Percentiles rank a stretch among this genome's conserved stretches.
Evolutionary conservation across 2,888 invertebrate genomes (phyloP).

Genomic region (Aphrophora alni): DNA sequence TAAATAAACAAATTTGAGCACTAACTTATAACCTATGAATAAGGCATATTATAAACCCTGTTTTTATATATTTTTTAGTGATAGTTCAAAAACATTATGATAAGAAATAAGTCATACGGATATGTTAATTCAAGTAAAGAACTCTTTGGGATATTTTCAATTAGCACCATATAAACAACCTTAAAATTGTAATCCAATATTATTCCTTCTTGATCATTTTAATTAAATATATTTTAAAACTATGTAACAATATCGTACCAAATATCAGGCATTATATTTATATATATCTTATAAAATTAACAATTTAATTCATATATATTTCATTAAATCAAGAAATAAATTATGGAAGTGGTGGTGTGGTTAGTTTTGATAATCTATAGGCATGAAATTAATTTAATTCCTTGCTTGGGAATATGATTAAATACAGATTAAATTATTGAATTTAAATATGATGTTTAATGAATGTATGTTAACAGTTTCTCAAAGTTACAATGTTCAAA

Average conservation of each 20-base stretch:
- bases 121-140: background rate
- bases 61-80: background rate
- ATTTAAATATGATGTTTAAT: no score
- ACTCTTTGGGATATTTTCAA: background rate
- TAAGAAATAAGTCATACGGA: background rate
- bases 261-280: background rate
- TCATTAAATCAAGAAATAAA: no score
- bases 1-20: background rate
- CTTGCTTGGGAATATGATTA: no score
- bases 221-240: no score
- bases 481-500: no score
- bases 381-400: no score
- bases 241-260: no score
- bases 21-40: background rate
- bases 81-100: background rate
- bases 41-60: background rate
- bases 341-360: no score
- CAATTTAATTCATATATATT: background rate
- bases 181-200: background rate
- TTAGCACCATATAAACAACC: background rate
- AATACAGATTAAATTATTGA: no score
- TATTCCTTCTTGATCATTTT: no score
- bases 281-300: background rate
- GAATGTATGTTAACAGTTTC: no score
- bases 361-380: no score